Conservation (phyloP, 2,888 invertebrate species). For the Eugnorisma glareosa region DNA sequence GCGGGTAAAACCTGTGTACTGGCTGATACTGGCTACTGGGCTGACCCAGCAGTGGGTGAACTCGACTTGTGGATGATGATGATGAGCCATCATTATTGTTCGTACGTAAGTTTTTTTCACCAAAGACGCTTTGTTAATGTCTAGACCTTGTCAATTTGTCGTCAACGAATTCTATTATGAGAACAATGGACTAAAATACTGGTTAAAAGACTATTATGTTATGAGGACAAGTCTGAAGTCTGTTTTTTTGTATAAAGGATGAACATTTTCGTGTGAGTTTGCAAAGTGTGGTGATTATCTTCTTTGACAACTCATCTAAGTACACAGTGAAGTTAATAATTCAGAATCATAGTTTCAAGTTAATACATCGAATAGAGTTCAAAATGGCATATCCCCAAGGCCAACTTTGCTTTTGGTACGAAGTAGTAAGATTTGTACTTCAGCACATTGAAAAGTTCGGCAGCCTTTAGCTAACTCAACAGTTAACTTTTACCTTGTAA, state of each 20-base stretch:
- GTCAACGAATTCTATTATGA: neutral
- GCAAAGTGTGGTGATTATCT: neutral
- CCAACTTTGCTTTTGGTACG: neutral
- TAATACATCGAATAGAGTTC: constrained; percentile 4
- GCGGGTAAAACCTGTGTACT: too few species aligned
- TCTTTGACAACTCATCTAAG: neutral
- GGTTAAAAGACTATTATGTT: neutral
- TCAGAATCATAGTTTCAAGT: neutral
- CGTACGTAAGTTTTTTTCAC: neutral
- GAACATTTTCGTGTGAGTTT: neutral
- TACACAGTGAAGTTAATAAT: neutral
- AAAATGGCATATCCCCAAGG: constrained; percentile 21
- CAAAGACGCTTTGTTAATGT: neutral
- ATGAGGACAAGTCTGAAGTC: neutral
- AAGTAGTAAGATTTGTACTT: constrained; percentile 4
- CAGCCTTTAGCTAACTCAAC: constrained; percentile 2
- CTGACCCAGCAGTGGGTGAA: too few species aligned
- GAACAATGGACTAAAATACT: neutral
- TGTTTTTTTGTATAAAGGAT: neutral
- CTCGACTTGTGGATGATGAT: too few species aligned
- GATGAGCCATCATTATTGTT: neutral
- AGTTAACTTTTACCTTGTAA: neutral
- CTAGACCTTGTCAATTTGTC: constrained; percentile 5
- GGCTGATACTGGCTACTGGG: too few species aligned
- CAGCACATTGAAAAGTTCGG: constrained; percentile 19